Conservation (phyloP, 2,113 vertebrate genomes). For the Catharus fuscescens region DNA sequence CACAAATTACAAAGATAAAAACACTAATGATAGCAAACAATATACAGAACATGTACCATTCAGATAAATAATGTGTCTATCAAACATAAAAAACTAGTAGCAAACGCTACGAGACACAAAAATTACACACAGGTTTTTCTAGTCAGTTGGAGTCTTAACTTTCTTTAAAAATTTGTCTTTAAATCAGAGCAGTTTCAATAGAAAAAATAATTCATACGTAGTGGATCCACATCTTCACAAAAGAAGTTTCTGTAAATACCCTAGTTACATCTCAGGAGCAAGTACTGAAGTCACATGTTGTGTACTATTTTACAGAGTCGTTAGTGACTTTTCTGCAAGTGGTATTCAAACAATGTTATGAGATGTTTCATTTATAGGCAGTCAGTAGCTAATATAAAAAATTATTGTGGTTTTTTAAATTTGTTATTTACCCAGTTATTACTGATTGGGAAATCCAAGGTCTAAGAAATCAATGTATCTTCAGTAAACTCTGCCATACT, state of each 20-base stretch:
- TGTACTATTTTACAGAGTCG: neutral
- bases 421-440: neutral
- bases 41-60: neutral
- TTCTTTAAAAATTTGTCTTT: neutral
- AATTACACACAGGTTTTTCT: neutral
- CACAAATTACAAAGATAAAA: neutral
- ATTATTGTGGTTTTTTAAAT: accelerated
- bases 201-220: neutral
- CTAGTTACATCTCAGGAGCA: neutral
- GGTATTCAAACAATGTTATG: neutral
- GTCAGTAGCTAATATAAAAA: neutral
- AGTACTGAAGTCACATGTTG: neutral
- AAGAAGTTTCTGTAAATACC: neutral
- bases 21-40: neutral
- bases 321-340: neutral
- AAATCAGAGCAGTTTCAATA: neutral
- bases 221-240: neutral
- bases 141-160: neutral
- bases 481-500: neutral
- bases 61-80: neutral
- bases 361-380: neutral
- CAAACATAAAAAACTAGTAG: neutral
- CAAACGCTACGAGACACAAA: neutral
- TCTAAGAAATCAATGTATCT: neutral
- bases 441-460: neutral